Percentiles rank a stretch among this genome's conserved stretches.
These are phyloP conservation scores for Papilio helenus DNA, from an alignment of 1,140 invertebrate species.

Conservation along the genomic window DNA sequence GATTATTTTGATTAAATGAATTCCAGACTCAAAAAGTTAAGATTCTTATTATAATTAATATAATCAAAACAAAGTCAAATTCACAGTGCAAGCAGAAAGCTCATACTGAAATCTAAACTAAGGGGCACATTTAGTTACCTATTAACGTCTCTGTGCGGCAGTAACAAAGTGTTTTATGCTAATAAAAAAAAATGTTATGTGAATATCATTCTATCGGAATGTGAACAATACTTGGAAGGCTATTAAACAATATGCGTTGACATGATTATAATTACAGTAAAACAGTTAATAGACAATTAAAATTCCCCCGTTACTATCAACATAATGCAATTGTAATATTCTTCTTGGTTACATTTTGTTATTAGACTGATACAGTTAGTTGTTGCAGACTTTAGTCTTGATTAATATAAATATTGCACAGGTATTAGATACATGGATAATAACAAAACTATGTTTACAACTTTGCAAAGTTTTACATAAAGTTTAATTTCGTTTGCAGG, in stretches of 20 bases:
- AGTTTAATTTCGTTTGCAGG: constrained; percentile 57
- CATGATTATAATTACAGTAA: neutral
- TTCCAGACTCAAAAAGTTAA: too few species aligned
- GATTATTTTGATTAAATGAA: too few species aligned
- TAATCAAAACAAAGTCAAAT: too few species aligned
- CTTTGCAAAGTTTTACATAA: neutral
- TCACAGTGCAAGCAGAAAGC: too few species aligned
- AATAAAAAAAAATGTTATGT: neutral
- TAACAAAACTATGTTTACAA: neutral
- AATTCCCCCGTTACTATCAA: constrained; percentile 2
- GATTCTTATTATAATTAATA: too few species aligned
- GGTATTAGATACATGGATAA: too few species aligned
- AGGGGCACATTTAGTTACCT: too few species aligned
- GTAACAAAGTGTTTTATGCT: too few species aligned
- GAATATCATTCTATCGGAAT: neutral
- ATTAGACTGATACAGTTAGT: neutral
- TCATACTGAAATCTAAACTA: too few species aligned
- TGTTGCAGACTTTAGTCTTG: neutral
- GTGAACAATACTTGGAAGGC: neutral
- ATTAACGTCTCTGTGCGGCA: too few species aligned
- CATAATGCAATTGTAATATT: constrained; percentile 4
- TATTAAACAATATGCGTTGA: constrained; percentile 11
- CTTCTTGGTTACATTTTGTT: neutral
- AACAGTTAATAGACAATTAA: constrained; percentile 1
- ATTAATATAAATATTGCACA: too few species aligned